Conservation (phyloP, 1,140 invertebrate species). For the Bombus turneri region DNA sequence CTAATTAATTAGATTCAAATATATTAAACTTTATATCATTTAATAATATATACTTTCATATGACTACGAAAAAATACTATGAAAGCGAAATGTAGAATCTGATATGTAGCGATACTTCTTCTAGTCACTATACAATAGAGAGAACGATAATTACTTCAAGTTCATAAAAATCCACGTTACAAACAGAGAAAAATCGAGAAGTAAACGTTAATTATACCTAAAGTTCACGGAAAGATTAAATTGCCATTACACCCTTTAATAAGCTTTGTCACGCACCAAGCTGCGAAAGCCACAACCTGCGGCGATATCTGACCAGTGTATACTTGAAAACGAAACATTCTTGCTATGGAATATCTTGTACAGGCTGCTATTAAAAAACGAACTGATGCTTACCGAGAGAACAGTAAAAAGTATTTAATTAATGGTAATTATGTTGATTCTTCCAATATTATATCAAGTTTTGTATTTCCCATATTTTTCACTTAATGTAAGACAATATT, state of each 20-base stretch:
- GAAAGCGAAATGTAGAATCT: too few relatives aligned
- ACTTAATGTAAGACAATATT: neutral
- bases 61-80: too few relatives aligned
- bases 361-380: neutral
- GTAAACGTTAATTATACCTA: neutral
- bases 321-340: too few relatives aligned
- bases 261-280: constrained; percentile 32
- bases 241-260: constrained; percentile 6
- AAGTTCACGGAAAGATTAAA: constrained; percentile 17
- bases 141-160: neutral
- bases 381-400: too few relatives aligned
- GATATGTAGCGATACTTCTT: too few relatives aligned
- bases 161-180: neutral
- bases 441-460: neutral
- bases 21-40: too few relatives aligned
- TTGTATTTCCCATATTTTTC: neutral
- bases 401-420: too few relatives aligned
- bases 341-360: too few relatives aligned
- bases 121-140: neutral
- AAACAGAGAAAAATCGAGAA: neutral
- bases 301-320: neutral
- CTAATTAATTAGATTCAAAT: too few relatives aligned
- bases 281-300: neutral
- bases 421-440: neutral
- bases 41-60: too few relatives aligned